A percentile compares a stretch with the other conserved stretches of the same genome.
phyloP scores from a whole-genome alignment of 53 echinoderm and acorn worm species.

The Hippasteria phrygiana region DNA sequence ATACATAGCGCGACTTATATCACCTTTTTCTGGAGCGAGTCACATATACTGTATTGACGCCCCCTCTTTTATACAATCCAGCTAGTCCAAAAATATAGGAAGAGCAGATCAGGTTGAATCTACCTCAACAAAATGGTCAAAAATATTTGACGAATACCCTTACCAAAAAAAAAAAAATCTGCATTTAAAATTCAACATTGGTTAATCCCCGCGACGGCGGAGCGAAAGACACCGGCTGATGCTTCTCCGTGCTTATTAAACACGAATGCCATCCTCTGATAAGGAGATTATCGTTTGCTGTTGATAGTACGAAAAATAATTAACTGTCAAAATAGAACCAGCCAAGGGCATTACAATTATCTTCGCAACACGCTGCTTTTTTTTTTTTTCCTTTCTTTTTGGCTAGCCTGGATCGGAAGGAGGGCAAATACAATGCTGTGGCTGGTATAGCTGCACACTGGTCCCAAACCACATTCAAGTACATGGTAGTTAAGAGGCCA shows the following conservation, averaged over 20 bases:
- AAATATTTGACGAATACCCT: too few relatives aligned
- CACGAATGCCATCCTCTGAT: background rate
- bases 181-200: too few relatives aligned
- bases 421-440: background rate
- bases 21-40: background rate
- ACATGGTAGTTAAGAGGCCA: too few relatives aligned
- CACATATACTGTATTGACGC: background rate
- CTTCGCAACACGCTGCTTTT: slow-evolving; percentile 13
- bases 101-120: too few relatives aligned
- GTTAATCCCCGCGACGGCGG: too few relatives aligned
- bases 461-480: too few relatives aligned
- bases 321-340: background rate
- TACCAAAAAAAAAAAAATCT: too few relatives aligned
- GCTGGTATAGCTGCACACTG: too few relatives aligned
- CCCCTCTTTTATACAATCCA: background rate
- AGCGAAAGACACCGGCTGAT: too few relatives aligned
- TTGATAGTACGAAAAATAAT: background rate
- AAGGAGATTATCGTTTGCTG: background rate
- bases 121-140: too few relatives aligned
- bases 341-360: slow-evolving; percentile 7
- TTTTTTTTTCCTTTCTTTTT: background rate
- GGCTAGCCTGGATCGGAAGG: background rate
- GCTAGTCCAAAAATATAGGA: too few relatives aligned
- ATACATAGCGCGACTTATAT: background rate
- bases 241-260: too few relatives aligned